Percentiles rank a stretch among this genome's conserved stretches.
Evolutionary conservation across 1,140 invertebrate species (phyloP).

Genomic region (Palaemon carinicauda): DNA sequence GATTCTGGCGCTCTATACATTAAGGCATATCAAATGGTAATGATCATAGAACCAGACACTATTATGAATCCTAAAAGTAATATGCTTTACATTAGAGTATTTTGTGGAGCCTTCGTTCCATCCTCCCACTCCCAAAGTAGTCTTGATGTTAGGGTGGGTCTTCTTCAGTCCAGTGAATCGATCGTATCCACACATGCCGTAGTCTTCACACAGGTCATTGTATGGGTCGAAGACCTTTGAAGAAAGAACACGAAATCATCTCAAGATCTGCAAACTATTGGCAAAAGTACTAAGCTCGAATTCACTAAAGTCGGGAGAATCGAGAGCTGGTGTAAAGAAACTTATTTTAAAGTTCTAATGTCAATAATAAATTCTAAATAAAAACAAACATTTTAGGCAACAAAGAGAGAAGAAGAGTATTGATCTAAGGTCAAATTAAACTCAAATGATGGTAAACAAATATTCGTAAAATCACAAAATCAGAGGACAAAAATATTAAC

Average conservation of each 20-base stretch:
- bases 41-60: neutral
- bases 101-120: slow-evolving; percentile 81
- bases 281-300: neutral
- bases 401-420: too few species aligned
- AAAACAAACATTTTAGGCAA: too few species aligned
- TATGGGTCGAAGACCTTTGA: neutral
- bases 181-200: slow-evolving; percentile 21
- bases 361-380: too few species aligned
- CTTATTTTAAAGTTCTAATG: too few species aligned
- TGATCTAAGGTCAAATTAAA: too few species aligned
- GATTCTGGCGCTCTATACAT: neutral
- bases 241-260: neutral
- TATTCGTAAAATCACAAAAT: too few species aligned
- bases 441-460: too few species aligned
- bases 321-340: too few species aligned
- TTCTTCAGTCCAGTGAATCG: slow-evolving; percentile 41
- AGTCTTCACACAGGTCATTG: slow-evolving; percentile 36
- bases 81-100: neutral
- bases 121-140: slow-evolving; percentile 24
- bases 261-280: neutral
- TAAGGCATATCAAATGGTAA: neutral
- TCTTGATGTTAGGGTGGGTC: slow-evolving; percentile 7
- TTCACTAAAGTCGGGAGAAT: too few species aligned
- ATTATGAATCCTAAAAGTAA: neutral
- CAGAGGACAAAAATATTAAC: too few species aligned